Conservation (phyloP, 1,140 invertebrate species). For the Adoxophyes honmai region DNA sequence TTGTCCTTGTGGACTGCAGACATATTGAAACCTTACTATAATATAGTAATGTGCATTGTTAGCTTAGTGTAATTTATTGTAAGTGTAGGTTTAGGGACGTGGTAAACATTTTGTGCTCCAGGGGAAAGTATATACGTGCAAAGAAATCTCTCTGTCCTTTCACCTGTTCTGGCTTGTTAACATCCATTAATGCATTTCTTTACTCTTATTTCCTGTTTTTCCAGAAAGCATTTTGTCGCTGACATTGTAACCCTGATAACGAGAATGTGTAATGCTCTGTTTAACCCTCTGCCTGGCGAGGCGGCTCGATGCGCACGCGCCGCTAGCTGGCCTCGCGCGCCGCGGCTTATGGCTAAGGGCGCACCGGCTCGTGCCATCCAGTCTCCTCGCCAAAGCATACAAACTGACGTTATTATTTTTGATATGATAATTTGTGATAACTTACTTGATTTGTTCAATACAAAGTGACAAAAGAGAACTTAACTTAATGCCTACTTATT, state of each 20-base stretch:
- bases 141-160: constrained; percentile 42
- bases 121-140: constrained; percentile 27
- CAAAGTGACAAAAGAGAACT: neutral
- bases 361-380: too few species aligned
- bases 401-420: constrained; percentile 6
- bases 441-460: neutral
- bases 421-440: constrained; percentile 14
- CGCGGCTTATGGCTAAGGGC: too few species aligned
- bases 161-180: constrained; percentile 60
- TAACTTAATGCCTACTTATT: neutral
- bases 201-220: constrained; percentile 17
- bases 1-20: constrained; percentile 61
- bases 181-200: constrained; percentile 53
- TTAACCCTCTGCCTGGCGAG: neutral
- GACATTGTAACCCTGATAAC: constrained; percentile 7
- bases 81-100: constrained; percentile 66
- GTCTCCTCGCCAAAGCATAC: neutral
- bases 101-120: constrained; percentile 40
- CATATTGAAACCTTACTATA: constrained; percentile 49
- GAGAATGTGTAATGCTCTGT: neutral
- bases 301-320: too few species aligned
- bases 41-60: constrained; percentile 65
- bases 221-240: constrained; percentile 5
- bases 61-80: constrained; percentile 73
- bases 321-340: too few species aligned